These are phyloP conservation scores for Burhinus oedicnemus DNA, from an alignment of 2,113 vertebrate genomes.

Conservation along the genomic window DNA sequence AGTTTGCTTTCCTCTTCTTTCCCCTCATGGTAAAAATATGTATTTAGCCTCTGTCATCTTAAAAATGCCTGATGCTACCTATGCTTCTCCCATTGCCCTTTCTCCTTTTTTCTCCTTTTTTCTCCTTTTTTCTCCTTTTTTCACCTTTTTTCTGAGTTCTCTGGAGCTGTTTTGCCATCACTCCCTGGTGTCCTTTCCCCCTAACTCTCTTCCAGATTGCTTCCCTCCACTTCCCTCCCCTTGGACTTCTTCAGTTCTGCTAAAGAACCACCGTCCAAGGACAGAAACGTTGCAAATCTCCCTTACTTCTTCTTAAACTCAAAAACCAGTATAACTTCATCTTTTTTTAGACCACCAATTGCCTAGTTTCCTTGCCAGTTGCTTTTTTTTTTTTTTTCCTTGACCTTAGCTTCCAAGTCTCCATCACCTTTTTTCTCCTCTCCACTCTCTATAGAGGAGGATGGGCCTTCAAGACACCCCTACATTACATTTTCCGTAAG, in stretches of 20 bases:
- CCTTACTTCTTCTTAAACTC: not conserved
- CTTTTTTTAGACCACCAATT: not conserved
- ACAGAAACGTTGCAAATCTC: not conserved
- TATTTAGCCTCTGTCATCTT: not conserved
- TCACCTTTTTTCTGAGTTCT: not conserved
- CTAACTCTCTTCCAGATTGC: not conserved
- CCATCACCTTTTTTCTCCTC: not conserved
- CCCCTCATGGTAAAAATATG: not conserved
- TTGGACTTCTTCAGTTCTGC: not conserved
- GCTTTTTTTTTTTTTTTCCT: fast-evolving
- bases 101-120: not conserved
- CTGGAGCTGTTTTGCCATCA: not conserved
- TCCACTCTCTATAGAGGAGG: not conserved
- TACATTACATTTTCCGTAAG: not conserved
- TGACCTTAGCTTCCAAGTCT: not conserved
- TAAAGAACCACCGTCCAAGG: not conserved
- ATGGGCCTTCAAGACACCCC: not conserved
- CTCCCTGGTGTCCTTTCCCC: not conserved
- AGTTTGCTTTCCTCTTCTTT: not conserved
- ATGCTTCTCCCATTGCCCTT: not conserved
- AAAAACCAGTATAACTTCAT: not conserved
- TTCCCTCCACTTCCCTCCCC: not conserved
- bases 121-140: not conserved
- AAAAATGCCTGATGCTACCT: not conserved
- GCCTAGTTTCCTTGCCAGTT: not conserved